Percentiles rank a stretch among this genome's conserved stretches.
Conservation (phyloP, 2,113 vertebrate species). For the Daboia siamensis region DNA sequence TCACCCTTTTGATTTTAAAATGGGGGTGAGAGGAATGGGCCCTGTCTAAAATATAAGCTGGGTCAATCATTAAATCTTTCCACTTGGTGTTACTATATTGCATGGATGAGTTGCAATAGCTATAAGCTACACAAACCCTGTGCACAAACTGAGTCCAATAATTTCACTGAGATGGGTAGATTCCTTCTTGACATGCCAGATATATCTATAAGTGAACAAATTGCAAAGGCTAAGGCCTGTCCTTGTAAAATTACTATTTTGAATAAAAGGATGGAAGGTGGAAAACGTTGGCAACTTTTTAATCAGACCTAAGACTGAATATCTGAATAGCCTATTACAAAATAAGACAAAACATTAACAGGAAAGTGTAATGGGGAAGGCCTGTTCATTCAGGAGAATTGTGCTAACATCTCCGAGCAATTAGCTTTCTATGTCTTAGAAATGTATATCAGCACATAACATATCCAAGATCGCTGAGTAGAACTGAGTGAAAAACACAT, state of each 20-base stretch:
- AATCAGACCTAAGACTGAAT: neutral
- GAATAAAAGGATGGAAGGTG: neutral
- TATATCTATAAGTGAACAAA: neutral
- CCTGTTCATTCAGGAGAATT: neutral
- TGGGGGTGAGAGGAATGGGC: too few species aligned
- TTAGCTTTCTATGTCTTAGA: neutral
- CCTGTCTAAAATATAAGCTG: neutral
- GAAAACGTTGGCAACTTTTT: neutral
- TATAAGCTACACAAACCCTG: neutral
- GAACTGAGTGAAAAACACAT: neutral
- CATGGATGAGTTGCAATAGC: neutral
- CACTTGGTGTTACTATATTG: neutral
- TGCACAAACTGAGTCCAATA: neutral
- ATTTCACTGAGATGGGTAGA: neutral
- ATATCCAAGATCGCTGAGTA: neutral
- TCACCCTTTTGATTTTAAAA: neutral
- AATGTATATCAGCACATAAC: neutral
- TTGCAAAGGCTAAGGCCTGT: neutral
- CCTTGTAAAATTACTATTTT: neutral
- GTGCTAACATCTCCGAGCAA: neutral
- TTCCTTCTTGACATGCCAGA: too few species aligned
- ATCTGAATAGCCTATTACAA: neutral
- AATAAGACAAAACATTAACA: neutral
- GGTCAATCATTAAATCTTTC: neutral
- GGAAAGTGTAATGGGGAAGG: neutral